phyloP scores from a whole-genome alignment of 2,888 invertebrate genomes.

The Acronicta psi region DNA sequence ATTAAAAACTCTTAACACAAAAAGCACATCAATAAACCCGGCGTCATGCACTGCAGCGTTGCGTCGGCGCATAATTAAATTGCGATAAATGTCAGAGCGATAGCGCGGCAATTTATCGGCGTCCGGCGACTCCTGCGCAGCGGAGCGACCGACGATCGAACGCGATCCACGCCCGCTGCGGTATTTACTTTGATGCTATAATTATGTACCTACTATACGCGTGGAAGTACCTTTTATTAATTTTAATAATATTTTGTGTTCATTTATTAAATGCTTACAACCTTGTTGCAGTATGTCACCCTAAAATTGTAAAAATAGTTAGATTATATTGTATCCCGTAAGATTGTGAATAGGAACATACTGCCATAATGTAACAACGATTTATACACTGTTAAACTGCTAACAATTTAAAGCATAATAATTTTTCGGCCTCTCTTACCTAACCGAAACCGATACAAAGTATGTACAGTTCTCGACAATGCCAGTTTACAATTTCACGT shows the following conservation, averaged over 20 bases:
- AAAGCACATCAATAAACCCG: constrained; percentile 29
- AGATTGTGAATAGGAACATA: too few relatives aligned
- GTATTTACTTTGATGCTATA: constrained; percentile 50
- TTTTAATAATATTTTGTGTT: background rate
- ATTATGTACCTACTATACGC: constrained; percentile 38
- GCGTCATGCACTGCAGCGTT: constrained; percentile 50
- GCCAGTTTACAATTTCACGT: too few relatives aligned
- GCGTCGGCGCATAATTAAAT: constrained; percentile 73
- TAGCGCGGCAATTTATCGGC: constrained; percentile 67
- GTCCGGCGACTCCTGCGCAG: constrained; percentile 53
- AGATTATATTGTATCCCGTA: too few relatives aligned
- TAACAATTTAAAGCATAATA: too few relatives aligned
- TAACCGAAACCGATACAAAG: too few relatives aligned
- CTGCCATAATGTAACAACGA: too few relatives aligned
- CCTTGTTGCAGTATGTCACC: too few relatives aligned
- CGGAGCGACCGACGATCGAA: constrained; percentile 22
- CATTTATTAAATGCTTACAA: too few relatives aligned
- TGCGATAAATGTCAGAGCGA: constrained; percentile 74
- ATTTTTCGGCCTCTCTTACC: too few relatives aligned
- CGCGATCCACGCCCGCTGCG: constrained; percentile 46
- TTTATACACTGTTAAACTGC: too few relatives aligned
- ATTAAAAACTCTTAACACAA: constrained; percentile 2
- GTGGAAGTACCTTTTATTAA: constrained; percentile 7
- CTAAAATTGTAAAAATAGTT: too few relatives aligned
- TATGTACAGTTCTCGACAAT: too few relatives aligned